A percentile compares a stretch with the other conserved stretches of the same genome.
phyloP scores from a whole-genome alignment of 2,888 invertebrate species.

The Cephalotes varians region DNA sequence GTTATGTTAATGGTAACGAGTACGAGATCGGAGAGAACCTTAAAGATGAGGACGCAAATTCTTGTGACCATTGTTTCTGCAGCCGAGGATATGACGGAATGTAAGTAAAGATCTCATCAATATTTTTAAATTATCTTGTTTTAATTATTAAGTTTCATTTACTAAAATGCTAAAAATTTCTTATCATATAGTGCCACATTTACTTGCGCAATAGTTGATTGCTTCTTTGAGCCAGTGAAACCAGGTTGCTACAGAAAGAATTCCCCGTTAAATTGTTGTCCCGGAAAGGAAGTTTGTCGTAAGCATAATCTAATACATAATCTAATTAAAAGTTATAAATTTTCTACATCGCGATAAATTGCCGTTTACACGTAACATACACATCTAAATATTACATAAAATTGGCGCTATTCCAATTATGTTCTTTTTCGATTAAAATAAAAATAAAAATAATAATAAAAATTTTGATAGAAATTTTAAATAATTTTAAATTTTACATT shows the following conservation, averaged over 20 bases:
- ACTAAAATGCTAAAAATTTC: constrained; percentile 31
- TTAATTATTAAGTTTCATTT: neutral
- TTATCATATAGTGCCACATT: constrained; percentile 69
- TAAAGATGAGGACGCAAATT: constrained; percentile 72
- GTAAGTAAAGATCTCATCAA: constrained; percentile 65
- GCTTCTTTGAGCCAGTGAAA: constrained; percentile 23
- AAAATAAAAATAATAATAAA: neutral
- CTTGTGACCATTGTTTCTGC: constrained; percentile 78
- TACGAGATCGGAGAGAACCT: constrained; percentile 75
- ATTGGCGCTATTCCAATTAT: neutral
- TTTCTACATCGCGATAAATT: no score
- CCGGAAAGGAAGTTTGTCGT: constrained; percentile 75
- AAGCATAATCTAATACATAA: constrained; percentile 71
- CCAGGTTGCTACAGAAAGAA: constrained; percentile 70
- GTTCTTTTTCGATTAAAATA: neutral
- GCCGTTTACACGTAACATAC: neutral
- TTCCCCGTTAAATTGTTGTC: constrained; percentile 67
- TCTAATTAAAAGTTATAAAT: neutral
- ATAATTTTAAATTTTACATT: neutral
- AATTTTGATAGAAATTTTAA: neutral
- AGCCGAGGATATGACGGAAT: rapidly evolving
- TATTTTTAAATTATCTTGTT: neutral
- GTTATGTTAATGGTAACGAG: constrained; percentile 74
- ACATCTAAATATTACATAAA: neutral
- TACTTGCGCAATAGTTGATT: constrained; percentile 75